A percentile compares a stretch with the other conserved stretches of the same genome.
Conservation (phyloP, 2,888 invertebrate genomes). For the Pasiphila rectangulata region DNA sequence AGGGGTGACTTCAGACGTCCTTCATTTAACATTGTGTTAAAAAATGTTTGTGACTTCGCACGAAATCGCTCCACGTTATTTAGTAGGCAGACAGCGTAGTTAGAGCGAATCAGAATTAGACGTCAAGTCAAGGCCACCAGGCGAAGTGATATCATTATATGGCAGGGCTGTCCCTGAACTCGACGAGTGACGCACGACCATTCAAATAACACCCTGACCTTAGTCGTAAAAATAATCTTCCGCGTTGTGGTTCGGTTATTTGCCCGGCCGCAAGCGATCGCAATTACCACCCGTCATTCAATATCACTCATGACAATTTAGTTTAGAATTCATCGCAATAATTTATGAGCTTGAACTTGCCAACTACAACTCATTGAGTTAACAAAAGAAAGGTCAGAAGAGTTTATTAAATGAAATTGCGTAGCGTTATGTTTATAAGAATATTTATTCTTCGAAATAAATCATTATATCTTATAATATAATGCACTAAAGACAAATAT, state of each 20-base stretch:
- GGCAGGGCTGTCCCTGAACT: conserved; percentile 75
- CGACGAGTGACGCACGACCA: conserved; percentile 72
- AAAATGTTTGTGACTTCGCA: conserved; percentile 28
- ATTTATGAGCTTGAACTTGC: no score
- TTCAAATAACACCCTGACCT: conserved; percentile 74
- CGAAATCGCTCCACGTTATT: conserved; percentile 43
- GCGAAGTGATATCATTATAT: conserved; percentile 74
- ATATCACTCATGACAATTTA: no score
- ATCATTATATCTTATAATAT: not conserved
- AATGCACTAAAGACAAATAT: not conserved
- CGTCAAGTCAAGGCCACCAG: conserved; percentile 71
- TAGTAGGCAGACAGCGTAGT: conserved; percentile 72
- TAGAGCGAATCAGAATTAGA: conserved; percentile 73
- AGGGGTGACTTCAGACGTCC: conserved; percentile 33
- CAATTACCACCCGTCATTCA: conserved; percentile 35
- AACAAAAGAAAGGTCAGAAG: not conserved
- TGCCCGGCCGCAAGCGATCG: conserved; percentile 34
- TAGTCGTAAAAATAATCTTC: conserved; percentile 63
- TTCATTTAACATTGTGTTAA: conserved; percentile 32
- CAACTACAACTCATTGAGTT: not conserved
- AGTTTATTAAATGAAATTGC: not conserved
- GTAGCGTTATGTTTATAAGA: not conserved
- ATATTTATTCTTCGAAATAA: conserved; percentile 19
- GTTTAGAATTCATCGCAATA: no score
- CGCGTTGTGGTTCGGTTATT: conserved; percentile 44